Percentiles rank a stretch among this genome's conserved stretches.
These are phyloP conservation scores for Caenorhabditis inopinata DNA, from an alignment of 1,140 invertebrate species.

Conservation along the genomic window DNA sequence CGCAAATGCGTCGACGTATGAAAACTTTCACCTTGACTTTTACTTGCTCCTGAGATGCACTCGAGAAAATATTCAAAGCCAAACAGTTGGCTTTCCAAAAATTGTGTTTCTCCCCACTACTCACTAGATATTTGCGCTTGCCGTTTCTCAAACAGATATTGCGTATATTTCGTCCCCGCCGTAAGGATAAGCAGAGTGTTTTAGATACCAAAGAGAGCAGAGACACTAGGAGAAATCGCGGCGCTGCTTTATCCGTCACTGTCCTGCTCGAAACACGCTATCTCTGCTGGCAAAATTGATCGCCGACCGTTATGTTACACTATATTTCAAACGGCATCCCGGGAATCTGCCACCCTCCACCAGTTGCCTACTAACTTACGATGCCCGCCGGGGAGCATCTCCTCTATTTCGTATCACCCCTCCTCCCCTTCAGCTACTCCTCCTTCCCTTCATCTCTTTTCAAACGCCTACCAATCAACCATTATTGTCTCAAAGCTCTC, in stretches of 20 bases:
- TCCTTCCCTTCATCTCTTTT: neutral
- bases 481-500: slow-evolving; percentile 16
- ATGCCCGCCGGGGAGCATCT: neutral
- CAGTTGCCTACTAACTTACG: slow-evolving; percentile 19
- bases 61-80: slow-evolving; percentile 19
- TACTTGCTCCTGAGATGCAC: slow-evolving; percentile 17
- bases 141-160: slow-evolving; percentile 29
- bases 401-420: slow-evolving; percentile 15
- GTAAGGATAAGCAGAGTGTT: neutral
- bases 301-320: slow-evolving; percentile 20
- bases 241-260: neutral
- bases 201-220: neutral
- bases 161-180: slow-evolving; percentile 16
- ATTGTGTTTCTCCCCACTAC: neutral
- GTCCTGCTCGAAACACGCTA: neutral
- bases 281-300: neutral
- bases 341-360: slow-evolving; percentile 25
- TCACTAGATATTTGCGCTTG: slow-evolving; percentile 24
- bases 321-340: slow-evolving; percentile 28
- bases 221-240: neutral
- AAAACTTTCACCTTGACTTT: neutral
- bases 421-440: neutral
- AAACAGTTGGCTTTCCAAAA: slow-evolving; percentile 31
- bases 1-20: neutral
- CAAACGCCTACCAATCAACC: slow-evolving; percentile 23